A percentile compares a stretch with the other conserved stretches of the same genome.
phyloP scores from a whole-genome alignment of 92 coral and sea anemone species.

The Galaxea fascicularis region DNA sequence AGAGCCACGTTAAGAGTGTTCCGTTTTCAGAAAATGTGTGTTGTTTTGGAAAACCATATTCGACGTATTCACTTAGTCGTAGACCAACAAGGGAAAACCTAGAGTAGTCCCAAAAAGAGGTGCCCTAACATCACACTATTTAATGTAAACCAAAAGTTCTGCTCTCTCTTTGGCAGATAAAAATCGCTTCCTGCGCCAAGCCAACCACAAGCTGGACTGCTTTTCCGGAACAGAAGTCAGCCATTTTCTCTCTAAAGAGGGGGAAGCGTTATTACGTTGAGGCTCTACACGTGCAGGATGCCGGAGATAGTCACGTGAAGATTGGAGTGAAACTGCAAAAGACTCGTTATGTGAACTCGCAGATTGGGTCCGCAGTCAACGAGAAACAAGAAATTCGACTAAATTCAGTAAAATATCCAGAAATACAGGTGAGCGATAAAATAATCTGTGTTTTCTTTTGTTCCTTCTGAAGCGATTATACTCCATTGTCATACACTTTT shows the following conservation, averaged over 20 bases:
- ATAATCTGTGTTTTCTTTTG: neutral
- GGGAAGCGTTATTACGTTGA: conserved; percentile 81
- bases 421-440: conserved; percentile 72
- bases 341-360: conserved; percentile 78
- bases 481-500: neutral
- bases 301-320: conserved; percentile 63
- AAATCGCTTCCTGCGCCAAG: conserved; percentile 80
- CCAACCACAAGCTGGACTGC: conserved; percentile 75
- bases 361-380: conserved; percentile 79
- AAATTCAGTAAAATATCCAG: conserved; percentile 54
- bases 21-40: too few species aligned
- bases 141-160: too few species aligned
- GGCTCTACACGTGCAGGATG: conserved; percentile 72
- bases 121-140: too few species aligned
- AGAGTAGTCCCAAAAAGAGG: too few species aligned
- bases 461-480: neutral
- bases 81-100: too few species aligned
- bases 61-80: too few species aligned
- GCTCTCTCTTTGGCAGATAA: conserved; percentile 54
- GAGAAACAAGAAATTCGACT: conserved; percentile 76
- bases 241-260: conserved; percentile 62
- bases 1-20: too few species aligned
- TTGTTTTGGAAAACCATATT: too few species aligned
- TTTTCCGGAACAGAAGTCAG: conserved; percentile 78
- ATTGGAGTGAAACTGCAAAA: conserved; percentile 81